phyloP scores from a whole-genome alignment of 2,888 invertebrate genomes.

The Drosophila gaucha region DNA sequence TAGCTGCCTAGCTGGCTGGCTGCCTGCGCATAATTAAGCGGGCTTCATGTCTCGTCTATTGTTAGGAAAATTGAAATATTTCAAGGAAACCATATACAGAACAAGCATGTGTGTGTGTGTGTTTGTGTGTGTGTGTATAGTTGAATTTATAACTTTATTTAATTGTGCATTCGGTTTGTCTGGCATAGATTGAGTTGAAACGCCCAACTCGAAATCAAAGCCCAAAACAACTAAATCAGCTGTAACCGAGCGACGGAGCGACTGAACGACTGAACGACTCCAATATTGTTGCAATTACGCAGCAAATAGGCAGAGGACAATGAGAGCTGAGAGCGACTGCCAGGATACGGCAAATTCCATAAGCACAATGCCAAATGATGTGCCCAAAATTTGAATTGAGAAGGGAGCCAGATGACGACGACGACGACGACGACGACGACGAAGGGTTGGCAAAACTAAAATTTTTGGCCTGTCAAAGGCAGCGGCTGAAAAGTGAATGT shows the following conservation, averaged over 20 bases:
- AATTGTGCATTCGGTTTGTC: slow-evolving; percentile 28
- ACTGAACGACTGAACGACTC: background rate
- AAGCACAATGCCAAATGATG: slow-evolving; percentile 71
- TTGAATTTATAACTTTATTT: slow-evolving; percentile 9
- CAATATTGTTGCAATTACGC: slow-evolving; percentile 78
- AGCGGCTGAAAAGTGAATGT: slow-evolving; percentile 69
- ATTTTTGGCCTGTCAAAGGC: slow-evolving; percentile 55
- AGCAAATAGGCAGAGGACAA: slow-evolving; percentile 50
- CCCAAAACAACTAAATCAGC: slow-evolving; percentile 63
- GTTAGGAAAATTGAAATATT: slow-evolving; percentile 14
- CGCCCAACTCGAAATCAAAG: slow-evolving; percentile 57
- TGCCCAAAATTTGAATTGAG: slow-evolving; percentile 36
- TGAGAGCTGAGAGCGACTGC: slow-evolving; percentile 22
- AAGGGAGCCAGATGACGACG: background rate
- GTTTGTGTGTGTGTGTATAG: slow-evolving; percentile 17
- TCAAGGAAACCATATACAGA: slow-evolving; percentile 9
- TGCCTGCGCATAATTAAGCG: slow-evolving; percentile 69
- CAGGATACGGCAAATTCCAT: slow-evolving; percentile 66
- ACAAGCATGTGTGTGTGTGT: background rate
- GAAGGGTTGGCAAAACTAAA: slow-evolving; percentile 23
- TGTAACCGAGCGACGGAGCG: slow-evolving; percentile 33
- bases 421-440: background rate
- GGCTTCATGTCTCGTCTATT: slow-evolving; percentile 25
- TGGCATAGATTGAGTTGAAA: slow-evolving; percentile 58
- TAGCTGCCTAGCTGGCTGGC: slow-evolving; percentile 6